Percentiles rank a stretch among this genome's conserved stretches.
phyloP scores from a whole-genome alignment of 2,113 vertebrate species.

The human region DNA sequence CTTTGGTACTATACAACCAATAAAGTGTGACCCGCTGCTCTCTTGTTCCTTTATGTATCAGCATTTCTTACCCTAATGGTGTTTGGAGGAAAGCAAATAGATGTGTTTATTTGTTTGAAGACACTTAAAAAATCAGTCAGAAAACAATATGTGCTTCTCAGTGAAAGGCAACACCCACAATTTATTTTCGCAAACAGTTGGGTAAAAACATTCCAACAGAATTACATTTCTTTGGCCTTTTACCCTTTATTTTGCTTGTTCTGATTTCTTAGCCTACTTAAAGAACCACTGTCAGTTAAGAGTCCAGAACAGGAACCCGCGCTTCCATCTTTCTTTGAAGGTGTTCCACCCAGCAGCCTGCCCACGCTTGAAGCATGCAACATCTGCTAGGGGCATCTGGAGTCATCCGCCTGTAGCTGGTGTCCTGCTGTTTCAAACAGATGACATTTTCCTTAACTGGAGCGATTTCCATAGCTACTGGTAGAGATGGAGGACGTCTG shows the following conservation, averaged over 20 bases:
- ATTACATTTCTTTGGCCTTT: conserved; percentile 58
- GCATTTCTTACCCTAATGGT: conserved; percentile 52
- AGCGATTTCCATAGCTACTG: conserved; percentile 60
- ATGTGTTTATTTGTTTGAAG: conserved; percentile 63
- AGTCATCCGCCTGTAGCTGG: conserved; percentile 41
- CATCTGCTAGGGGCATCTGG: conserved; percentile 61
- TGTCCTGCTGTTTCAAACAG: conserved; percentile 66
- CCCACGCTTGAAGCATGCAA: conserved; percentile 55
- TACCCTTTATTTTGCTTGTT: conserved; percentile 57
- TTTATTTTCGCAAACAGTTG: conserved; percentile 68
- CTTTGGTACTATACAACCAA: not conserved
- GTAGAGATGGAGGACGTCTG: conserved; percentile 46
- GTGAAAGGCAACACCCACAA: conserved; percentile 56
- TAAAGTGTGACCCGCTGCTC: not conserved
- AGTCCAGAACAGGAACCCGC: conserved; percentile 29
- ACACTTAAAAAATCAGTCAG: conserved; percentile 55
- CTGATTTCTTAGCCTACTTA: conserved; percentile 58
- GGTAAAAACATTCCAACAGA: conserved; percentile 59
- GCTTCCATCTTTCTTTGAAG: conserved; percentile 41
- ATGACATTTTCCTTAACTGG: conserved; percentile 69
- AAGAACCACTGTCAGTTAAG: conserved; percentile 61
- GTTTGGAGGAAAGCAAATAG: conserved; percentile 54
- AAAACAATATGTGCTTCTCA: conserved; percentile 62
- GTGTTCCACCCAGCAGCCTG: not conserved
- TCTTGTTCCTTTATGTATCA: conserved; percentile 31